Percentiles rank a stretch among this genome's conserved stretches.
These are phyloP conservation scores for Illadopsis cleaveri DNA, from an alignment of 2,113 vertebrate genomes.

Conservation along the genomic window DNA sequence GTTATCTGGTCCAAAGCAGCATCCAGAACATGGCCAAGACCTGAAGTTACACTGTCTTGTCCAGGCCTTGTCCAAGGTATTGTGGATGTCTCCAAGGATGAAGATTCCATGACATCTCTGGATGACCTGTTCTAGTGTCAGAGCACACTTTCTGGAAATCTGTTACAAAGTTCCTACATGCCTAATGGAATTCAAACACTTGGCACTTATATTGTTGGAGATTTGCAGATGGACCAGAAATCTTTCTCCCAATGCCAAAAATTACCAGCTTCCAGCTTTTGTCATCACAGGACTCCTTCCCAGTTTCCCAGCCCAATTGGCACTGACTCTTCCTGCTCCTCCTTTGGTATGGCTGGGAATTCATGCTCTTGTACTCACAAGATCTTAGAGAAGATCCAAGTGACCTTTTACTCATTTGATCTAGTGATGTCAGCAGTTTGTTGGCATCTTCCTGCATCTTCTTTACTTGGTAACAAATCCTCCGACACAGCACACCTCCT, in stretches of 20 bases:
- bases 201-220: background rate
- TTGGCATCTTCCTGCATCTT: background rate
- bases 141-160: background rate
- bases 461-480: background rate
- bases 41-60: background rate
- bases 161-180: background rate
- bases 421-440: background rate
- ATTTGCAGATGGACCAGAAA: background rate
- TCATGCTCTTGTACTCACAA: background rate
- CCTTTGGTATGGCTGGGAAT: background rate
- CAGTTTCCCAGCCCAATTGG: background rate
- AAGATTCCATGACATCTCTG: background rate
- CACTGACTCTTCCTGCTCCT: background rate
- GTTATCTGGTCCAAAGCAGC: background rate
- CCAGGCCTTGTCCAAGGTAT: background rate
- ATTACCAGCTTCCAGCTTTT: background rate
- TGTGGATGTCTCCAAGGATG: background rate
- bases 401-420: background rate
- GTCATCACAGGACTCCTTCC: background rate
- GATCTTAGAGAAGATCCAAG: background rate
- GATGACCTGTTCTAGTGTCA: background rate
- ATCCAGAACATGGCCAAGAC: background rate
- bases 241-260: background rate
- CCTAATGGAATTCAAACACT: background rate
- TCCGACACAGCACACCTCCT: background rate